A percentile compares a stretch with the other conserved stretches of the same genome.
Conservation (phyloP, 2,113 vertebrate species). For the Tychaedon coryphoeus region DNA sequence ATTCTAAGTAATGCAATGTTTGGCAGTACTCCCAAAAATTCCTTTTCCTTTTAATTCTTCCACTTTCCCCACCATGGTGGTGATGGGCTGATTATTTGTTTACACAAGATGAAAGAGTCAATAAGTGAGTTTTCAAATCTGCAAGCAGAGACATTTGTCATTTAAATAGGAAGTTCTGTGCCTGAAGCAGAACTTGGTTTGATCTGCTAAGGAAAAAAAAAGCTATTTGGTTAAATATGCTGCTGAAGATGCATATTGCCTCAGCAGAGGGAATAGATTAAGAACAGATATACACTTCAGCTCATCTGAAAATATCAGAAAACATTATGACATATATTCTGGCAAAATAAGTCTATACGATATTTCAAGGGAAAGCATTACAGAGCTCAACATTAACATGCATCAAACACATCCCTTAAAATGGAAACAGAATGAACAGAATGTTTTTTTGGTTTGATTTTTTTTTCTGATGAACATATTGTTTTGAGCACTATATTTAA, state of each 20-base stretch:
- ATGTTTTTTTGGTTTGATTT: background rate
- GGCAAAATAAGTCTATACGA: background rate
- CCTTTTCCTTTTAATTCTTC: conserved; percentile 2
- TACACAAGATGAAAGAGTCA: conserved; percentile 66
- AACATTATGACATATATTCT: conserved; percentile 57
- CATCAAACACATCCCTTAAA: background rate
- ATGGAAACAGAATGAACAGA: background rate
- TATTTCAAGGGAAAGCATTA: conserved; percentile 19
- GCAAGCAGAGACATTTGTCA: conserved; percentile 72
- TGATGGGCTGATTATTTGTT: conserved; percentile 65
- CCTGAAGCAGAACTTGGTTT: conserved; percentile 70
- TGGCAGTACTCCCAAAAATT: conserved; percentile 54
- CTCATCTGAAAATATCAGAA: conserved; percentile 65
- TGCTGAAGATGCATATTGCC: conserved; percentile 65
- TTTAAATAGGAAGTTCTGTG: conserved; percentile 68
- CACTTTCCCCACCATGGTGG: background rate
- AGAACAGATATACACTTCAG: conserved; percentile 47
- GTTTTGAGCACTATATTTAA: conserved; percentile 28
- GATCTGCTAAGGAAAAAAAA: conserved; percentile 64
- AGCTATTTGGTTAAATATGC: conserved; percentile 75
- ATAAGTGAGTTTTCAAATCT: conserved; percentile 59
- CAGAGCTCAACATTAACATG: background rate
- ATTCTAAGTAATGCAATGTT: conserved; percentile 55
- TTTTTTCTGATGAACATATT: conserved; percentile 28
- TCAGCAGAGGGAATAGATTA: conserved; percentile 67